These are phyloP conservation scores for Aleiodes sp. DNA, from an alignment of 1,140 invertebrate species.

Conservation along the genomic window DNA sequence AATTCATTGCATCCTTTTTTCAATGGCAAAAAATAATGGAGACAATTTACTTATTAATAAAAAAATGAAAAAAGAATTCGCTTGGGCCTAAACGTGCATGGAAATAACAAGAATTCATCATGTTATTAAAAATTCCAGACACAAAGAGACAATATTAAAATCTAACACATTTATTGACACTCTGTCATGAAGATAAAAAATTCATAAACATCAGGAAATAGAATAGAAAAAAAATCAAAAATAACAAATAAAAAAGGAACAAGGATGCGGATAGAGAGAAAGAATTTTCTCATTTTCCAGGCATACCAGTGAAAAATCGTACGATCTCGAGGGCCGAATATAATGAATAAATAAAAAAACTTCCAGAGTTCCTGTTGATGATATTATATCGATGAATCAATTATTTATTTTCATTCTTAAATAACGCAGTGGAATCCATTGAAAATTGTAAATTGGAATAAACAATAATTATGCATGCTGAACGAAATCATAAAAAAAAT, in stretches of 20 bases:
- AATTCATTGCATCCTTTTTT: no score
- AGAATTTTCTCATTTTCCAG: slow-evolving; percentile 62
- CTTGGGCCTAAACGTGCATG: background rate
- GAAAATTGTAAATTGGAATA: no score
- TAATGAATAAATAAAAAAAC: slow-evolving; percentile 38
- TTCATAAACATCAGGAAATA: background rate
- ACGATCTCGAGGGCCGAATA: slow-evolving; percentile 57
- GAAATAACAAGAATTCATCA: background rate
- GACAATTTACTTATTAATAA: background rate
- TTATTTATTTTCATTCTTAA: no score
- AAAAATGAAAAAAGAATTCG: background rate
- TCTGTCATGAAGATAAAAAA: background rate
- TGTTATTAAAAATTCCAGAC: slow-evolving; percentile 20
- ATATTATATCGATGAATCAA: no score
- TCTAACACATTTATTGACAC: slow-evolving; percentile 13
- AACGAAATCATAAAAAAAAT: no score
- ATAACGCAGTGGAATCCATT: no score
- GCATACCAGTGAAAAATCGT: slow-evolving; percentile 59
- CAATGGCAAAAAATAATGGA: no score
- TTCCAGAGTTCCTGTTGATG: no score
- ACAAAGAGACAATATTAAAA: background rate
- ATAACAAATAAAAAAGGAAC: slow-evolving; percentile 22
- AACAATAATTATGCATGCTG: no score
- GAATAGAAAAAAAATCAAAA: background rate
- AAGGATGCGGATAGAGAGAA: slow-evolving; percentile 45